Evolutionary conservation across 2,888 invertebrate species (phyloP).

Genomic region (Agrenia bidenticulata): DNA sequence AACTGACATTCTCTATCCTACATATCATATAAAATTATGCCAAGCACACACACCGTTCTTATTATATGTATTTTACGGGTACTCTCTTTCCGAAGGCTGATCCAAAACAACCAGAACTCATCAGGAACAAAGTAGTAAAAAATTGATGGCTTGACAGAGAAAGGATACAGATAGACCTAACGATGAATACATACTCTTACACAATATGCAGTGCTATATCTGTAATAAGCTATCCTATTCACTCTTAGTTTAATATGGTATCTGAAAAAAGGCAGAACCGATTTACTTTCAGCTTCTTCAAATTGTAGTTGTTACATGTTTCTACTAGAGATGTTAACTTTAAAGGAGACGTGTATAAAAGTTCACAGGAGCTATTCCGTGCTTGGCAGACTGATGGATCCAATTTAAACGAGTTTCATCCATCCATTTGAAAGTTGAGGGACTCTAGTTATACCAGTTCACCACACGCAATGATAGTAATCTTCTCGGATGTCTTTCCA

Average conservation of each 20-base stretch:
- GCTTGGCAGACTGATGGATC: constrained; percentile 5
- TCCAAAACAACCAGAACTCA: constrained; percentile 11
- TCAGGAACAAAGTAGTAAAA: constrained; percentile 19
- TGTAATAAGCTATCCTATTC: neutral
- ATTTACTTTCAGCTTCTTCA: neutral
- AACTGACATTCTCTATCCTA: too few relatives aligned
- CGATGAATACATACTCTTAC: neutral
- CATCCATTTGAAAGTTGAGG: neutral
- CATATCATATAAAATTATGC: too few relatives aligned
- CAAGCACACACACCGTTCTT: too few relatives aligned
- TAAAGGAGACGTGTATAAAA: constrained; percentile 2
- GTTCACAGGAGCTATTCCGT: neutral
- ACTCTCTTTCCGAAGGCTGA: neutral
- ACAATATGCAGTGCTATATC: neutral
- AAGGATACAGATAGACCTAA: neutral
- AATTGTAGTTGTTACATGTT: neutral
- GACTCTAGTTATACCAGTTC: constrained; percentile 64
- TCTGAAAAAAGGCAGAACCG: neutral
- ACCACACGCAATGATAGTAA: constrained; percentile 79
- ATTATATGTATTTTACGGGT: neutral
- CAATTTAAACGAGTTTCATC: constrained; percentile 6
- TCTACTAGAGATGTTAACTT: neutral
- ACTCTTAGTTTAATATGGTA: neutral
- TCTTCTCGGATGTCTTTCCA: constrained; percentile 76
- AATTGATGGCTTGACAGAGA: neutral